Base-by-base conservation (phyloP, 2,888 invertebrate species). In the Meiosimyza platycephala region DNA sequence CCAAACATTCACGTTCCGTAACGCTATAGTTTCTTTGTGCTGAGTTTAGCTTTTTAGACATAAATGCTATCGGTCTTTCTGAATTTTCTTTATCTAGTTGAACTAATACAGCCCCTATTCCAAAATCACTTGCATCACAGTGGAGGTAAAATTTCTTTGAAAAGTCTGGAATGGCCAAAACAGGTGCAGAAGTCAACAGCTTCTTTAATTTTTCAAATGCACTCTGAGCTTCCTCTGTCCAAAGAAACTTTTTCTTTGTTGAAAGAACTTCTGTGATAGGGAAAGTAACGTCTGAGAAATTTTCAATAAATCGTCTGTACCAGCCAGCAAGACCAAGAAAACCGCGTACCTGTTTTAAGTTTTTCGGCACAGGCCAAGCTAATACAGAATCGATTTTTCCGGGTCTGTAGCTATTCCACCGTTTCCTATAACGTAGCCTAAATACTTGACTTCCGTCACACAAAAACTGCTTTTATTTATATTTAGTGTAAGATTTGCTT, bases 1-100 rank as follows among this genome's bases (percentile, higher is more conserved):
- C 75, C 33, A 75, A 22, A 15, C 76, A 76, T 52, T 74, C 76
- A 12, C 69, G 65, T 51, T 76, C 76, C 1, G 76, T 72, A 1
- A 76, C 72, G 22, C 72, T 74, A 59, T 72, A 28, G 28, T 28
- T 28, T 28, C 28, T 28, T 28, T 28, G 28, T 0, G 74, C 55
- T 0, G 63, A 0, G 62, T 52, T 0, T 40, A 72, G 6, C 40
- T 72, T 71, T 57, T 48, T 64, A 1, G 48, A 55, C 71, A 71
- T 71, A 11, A 71, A 71, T 9, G 65, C 65, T n/a, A 59, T 40
- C 9, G 65, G 62, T 55, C 50, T 68, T 63, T 69, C 75, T 15
- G 13, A 11, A 18, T 60, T 62, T 7, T 76, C 54, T 2, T 73
- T 54, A 12, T 67, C 72, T 6, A 74, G 12, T 48, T 75, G 77